Percentiles rank a stretch among this genome's conserved stretches.
Evolutionary conservation across 1,140 invertebrate genomes (phyloP).

Genomic region (Listronotus oregonensis): DNA sequence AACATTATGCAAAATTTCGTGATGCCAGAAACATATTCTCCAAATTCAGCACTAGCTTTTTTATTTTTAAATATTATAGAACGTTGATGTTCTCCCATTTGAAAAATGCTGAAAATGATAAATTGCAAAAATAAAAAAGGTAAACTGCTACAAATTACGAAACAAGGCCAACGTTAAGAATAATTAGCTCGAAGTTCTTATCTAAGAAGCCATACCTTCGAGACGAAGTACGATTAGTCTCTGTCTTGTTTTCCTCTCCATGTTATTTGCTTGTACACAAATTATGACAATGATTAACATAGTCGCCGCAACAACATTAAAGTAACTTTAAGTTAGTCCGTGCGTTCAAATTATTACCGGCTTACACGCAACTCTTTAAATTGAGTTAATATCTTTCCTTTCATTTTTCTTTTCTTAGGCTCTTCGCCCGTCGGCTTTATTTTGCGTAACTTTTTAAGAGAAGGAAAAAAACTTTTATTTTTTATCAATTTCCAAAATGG

Average conservation of each 20-base stretch:
- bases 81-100: no score
- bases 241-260: slow-evolving; percentile 7
- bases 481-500: slow-evolving; percentile 26
- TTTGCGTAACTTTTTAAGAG: slow-evolving; percentile 17
- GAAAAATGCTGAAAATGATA: neutral
- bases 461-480: slow-evolving; percentile 17
- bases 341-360: slow-evolving; percentile 7
- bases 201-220: slow-evolving; percentile 22
- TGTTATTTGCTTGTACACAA: slow-evolving; percentile 9
- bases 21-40: no score
- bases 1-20: no score
- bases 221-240: slow-evolving; percentile 23
- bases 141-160: neutral
- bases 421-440: slow-evolving; percentile 14
- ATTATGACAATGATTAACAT: slow-evolving; percentile 29
- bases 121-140: slow-evolving; percentile 2
- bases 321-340: slow-evolving; percentile 10
- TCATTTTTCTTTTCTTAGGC: slow-evolving; percentile 25
- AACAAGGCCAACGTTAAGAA: slow-evolving; percentile 7
- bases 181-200: slow-evolving; percentile 27
- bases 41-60: no score
- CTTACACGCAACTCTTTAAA: slow-evolving; percentile 21
- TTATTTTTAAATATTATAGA: no score
- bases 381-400: slow-evolving; percentile 15
- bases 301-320: slow-evolving; percentile 11